A percentile compares a stretch with the other conserved stretches of the same genome.
These are phyloP conservation scores for Cryptocephalus moraei DNA, from an alignment of 2,888 invertebrate species.

Conservation along the genomic window DNA sequence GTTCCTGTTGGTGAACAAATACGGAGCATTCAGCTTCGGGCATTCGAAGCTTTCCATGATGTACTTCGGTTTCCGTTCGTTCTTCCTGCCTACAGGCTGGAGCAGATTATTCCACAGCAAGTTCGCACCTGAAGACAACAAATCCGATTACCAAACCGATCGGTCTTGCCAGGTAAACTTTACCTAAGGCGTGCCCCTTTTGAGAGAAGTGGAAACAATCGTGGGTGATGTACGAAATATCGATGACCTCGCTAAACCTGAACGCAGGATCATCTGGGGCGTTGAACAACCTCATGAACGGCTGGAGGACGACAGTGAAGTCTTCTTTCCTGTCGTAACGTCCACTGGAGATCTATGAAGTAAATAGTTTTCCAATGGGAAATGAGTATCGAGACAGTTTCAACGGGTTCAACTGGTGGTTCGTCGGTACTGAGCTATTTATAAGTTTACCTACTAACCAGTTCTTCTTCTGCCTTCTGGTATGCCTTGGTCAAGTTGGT, in stretches of 20 bases:
- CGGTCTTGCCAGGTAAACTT: constrained; percentile 6
- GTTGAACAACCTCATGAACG: constrained; percentile 63
- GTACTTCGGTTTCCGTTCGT: constrained; percentile 43
- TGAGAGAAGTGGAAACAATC: constrained; percentile 75
- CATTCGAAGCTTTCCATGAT: constrained; percentile 53
- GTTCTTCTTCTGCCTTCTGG: constrained; percentile 52
- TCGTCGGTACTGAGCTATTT: too few species aligned
- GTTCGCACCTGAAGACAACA: constrained; percentile 49
- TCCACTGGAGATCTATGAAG: constrained; percentile 43
- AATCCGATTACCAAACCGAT: neutral
- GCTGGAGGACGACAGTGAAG: constrained; percentile 64
- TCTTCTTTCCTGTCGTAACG: constrained; percentile 55
- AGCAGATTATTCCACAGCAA: constrained; percentile 64
- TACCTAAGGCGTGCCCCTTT: constrained; percentile 67
- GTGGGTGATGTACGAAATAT: constrained; percentile 60
- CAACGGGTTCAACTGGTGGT: too few species aligned
- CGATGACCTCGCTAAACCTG: constrained; percentile 46
- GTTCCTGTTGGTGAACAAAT: constrained; percentile 55
- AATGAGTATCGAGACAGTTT: neutral
- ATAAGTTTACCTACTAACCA: constrained; percentile 42
- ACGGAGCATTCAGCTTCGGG: constrained; percentile 48
- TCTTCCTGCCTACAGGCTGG: constrained; percentile 59
- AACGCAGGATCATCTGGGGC: constrained; percentile 40
- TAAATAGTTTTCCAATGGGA: neutral
- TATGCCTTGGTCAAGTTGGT: constrained; percentile 51